phyloP scores from a whole-genome alignment of 1,140 invertebrate genomes.

The Drosophila ogumai region DNA sequence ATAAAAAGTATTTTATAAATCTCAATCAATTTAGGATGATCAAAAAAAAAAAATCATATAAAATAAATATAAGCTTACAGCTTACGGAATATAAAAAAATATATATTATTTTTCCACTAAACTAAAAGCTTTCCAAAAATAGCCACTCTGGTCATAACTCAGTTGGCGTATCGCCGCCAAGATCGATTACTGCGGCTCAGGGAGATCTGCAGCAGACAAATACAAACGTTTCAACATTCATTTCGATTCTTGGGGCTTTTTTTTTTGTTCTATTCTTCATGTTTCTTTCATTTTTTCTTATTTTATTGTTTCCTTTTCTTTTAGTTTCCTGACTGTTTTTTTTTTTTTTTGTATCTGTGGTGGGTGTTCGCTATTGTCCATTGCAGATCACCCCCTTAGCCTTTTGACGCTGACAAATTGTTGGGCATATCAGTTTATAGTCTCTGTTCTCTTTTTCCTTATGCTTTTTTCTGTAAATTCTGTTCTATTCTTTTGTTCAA shows the following conservation, averaged over 20 bases:
- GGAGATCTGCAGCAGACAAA: slow-evolving; percentile 45
- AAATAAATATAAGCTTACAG: too few species aligned
- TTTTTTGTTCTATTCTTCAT: slow-evolving; percentile 25
- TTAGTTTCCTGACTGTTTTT: slow-evolving; percentile 16
- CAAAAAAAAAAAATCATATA: too few species aligned
- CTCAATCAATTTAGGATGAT: not conserved
- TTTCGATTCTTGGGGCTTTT: slow-evolving; percentile 39
- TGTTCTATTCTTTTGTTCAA: slow-evolving; percentile 66
- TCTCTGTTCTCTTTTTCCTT: slow-evolving; percentile 1
- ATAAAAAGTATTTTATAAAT: not conserved
- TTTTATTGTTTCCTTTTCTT: slow-evolving; percentile 10
- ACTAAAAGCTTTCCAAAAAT: slow-evolving; percentile 36
- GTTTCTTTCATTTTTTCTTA: slow-evolving; percentile 1
- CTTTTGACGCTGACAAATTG: slow-evolving; percentile 79
- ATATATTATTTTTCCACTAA: slow-evolving; percentile 5
- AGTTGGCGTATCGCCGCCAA: slow-evolving; percentile 27
- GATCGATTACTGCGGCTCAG: slow-evolving; percentile 31
- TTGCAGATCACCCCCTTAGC: slow-evolving; percentile 24
- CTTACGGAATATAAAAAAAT: not conserved
- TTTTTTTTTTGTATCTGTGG: slow-evolving; percentile 19
- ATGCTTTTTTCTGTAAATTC: slow-evolving; percentile 3
- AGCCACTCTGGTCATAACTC: slow-evolving; percentile 32
- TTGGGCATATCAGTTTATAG: slow-evolving; percentile 68
- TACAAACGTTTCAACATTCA: slow-evolving; percentile 46
- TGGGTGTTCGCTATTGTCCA: slow-evolving; percentile 49